phyloP scores from a whole-genome alignment of 37 sponge, comb jelly and placozoan species.

The Tethya wilhelma region DNA sequence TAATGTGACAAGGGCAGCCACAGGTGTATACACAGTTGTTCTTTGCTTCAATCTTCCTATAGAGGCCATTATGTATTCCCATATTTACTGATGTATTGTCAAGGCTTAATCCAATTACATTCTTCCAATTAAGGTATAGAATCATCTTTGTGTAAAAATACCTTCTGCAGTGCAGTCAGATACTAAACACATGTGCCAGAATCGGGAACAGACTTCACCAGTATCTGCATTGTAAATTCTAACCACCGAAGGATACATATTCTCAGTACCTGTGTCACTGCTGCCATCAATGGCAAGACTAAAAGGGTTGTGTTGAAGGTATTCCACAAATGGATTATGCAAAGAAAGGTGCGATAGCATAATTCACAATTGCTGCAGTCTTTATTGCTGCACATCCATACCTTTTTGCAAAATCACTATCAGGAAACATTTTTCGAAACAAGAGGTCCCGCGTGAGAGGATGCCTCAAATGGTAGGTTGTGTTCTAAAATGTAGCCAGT shows the following conservation, averaged over 20 bases:
- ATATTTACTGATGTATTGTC: constrained; percentile 36
- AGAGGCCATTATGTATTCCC: constrained; percentile 18
- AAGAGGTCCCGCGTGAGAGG: constrained; percentile 12
- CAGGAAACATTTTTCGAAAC: constrained; percentile 34
- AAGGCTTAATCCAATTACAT: not conserved
- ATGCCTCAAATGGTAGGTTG: constrained; percentile 20
- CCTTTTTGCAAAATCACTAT: constrained; percentile 9
- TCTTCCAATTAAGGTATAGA: too few species aligned
- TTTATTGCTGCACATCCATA: constrained; percentile 22
- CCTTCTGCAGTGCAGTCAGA: constrained; percentile 13
- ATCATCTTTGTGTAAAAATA: constrained; percentile 19
- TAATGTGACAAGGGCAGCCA: constrained; percentile 35
- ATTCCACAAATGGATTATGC: constrained; percentile 8
- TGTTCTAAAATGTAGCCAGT: constrained; percentile 26
- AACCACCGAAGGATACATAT: constrained; percentile 16
- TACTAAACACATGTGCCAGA: constrained; percentile 12
- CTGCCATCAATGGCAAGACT: constrained; percentile 35
- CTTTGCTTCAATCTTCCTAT: constrained; percentile 16
- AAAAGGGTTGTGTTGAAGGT: constrained; percentile 26
- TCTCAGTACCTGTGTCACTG: constrained; percentile 25
- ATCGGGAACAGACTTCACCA: not conserved
- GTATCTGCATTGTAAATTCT: constrained; percentile 5
- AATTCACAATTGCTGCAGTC: not conserved
- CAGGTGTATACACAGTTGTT: constrained; percentile 2
- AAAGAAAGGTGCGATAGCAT: not conserved